Conservation (phyloP, 2,888 invertebrate genomes). For the Catocala sponsa region DNA sequence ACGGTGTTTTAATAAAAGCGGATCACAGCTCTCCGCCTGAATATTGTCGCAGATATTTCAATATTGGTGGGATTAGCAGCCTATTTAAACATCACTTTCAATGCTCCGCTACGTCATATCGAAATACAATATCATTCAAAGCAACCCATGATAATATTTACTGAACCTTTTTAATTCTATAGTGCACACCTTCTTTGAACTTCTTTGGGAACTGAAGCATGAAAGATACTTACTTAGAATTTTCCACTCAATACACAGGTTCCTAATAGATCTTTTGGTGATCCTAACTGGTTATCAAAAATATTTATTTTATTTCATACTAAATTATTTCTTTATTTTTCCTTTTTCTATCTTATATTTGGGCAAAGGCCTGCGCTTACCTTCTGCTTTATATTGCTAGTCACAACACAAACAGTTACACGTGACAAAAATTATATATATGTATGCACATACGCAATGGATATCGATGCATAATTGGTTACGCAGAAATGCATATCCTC, state of each 20-base stretch:
- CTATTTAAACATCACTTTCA: conserved; percentile 85
- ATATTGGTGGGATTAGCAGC: conserved; percentile 86
- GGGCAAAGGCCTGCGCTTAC: too few relatives aligned
- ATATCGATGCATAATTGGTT: neutral
- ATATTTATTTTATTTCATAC: neutral
- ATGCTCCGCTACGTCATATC: conserved; percentile 78
- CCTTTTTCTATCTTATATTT: too few relatives aligned
- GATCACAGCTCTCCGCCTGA: conserved; percentile 79
- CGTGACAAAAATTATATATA: neutral
- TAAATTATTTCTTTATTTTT: neutral
- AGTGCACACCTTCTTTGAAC: conserved; percentile 46
- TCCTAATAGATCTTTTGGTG: neutral
- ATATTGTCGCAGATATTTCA: conserved; percentile 88
- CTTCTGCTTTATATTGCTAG: too few relatives aligned
- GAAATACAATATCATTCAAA: conserved; percentile 83
- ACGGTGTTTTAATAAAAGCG: conserved; percentile 86
- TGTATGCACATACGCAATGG: neutral
- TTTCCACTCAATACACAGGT: conserved; percentile 8
- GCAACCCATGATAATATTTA: conserved; percentile 80
- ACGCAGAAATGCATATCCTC: conserved; percentile 17
- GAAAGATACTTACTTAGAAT: conserved; percentile 5
- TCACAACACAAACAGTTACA: neutral
- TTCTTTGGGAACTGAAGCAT: conserved; percentile 19
- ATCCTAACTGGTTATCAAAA: neutral
- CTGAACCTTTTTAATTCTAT: conserved; percentile 79